Conservation (phyloP, 1,140 invertebrate species). For the Neomicropteryx cornuta region DNA sequence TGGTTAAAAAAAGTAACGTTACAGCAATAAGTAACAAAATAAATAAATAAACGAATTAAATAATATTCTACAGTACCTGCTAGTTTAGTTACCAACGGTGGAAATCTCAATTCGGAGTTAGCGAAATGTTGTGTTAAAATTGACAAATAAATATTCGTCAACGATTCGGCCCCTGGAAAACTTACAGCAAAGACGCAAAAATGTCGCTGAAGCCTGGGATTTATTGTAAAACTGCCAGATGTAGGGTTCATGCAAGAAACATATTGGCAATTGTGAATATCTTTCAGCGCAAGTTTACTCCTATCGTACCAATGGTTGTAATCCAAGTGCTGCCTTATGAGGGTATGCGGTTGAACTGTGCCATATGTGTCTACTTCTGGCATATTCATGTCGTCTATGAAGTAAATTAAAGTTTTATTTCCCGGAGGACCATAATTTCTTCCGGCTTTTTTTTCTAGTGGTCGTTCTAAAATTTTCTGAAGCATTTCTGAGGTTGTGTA, state of each 20-base stretch:
- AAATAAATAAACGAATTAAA: neutral
- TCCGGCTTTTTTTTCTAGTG: slow-evolving; percentile 95
- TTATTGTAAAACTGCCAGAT: slow-evolving; percentile 92
- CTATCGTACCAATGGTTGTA: slow-evolving; percentile 95
- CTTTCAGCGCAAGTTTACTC: slow-evolving; percentile 81
- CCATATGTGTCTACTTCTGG: slow-evolving; percentile 91
- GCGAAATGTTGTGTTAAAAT: slow-evolving; percentile 80
- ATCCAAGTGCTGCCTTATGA: slow-evolving; percentile 91
- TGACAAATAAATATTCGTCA: slow-evolving; percentile 81
- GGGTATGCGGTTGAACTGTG: slow-evolving; percentile 91
- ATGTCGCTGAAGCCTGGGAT: slow-evolving; percentile 85
- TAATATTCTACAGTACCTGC: slow-evolving; percentile 22
- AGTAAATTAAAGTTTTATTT: slow-evolving; percentile 89
- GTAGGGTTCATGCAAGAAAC: slow-evolving; percentile 97
- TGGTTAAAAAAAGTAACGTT: slow-evolving; percentile 11
- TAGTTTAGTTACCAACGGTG: slow-evolving; percentile 45
- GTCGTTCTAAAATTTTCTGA: slow-evolving; percentile 88
- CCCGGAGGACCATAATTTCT: slow-evolving; percentile 92
- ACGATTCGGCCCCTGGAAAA: slow-evolving; percentile 76
- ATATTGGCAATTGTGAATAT: slow-evolving; percentile 95
- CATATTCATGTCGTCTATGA: slow-evolving; percentile 98
- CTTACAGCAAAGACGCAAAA: slow-evolving; percentile 92
- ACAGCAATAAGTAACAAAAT: slow-evolving; percentile 8
- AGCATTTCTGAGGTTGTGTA: slow-evolving; percentile 95
- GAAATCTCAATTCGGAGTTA: slow-evolving; percentile 70